Base-by-base conservation (phyloP, 1,140 invertebrate species). In the Ditylenchus dipsaci region DNA sequence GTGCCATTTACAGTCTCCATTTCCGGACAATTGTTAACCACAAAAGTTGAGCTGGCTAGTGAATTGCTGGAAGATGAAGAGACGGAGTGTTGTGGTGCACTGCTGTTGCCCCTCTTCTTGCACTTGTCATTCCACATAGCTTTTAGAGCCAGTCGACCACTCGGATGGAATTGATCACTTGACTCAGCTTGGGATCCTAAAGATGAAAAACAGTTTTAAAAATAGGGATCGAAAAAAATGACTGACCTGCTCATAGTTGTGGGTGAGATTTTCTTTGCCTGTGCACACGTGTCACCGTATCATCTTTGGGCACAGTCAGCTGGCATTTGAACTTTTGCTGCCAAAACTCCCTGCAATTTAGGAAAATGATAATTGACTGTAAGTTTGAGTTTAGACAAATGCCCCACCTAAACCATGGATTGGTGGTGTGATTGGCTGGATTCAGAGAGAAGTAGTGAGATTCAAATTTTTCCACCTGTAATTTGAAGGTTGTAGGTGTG, bases 141-240 rank as follows among this genome's bases (percentile, higher is more conserved):
- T 77, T 89, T 86, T 19, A 90, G 80, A 1, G 87, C 89, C 76
- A 88, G 84, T 89, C 89, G 82, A 90, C 88, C 0, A 88, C 88
- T 78, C 87, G 87, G 59, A 90, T 87, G 1, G 89, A 88, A 83
- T 90, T 90, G 69, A 88, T 88, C 1, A 91, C 89, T 82, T 71
- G 69, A 43, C 88, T 89, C 79, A 91, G 86, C 83, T 91, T 91
- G 0, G 89, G 88, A 82, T 91, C 90, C 76, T 90, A 65, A 68
- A 38, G 30, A 19, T 33, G 15, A 61, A 61, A 61, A 43, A 61
- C 26, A 61, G 15, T 53, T 53, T 19, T 53, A 53, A 53, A 53
- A 53, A 53, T 53, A 8, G n/a, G 3, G 23, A 45, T 45, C n/a
- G 43, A 13, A 53, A 53, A 53, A 21, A 21, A 53, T 53, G n/a